Evolutionary conservation across 2,113 vertebrate species (phyloP), one percentile per base, ranked within the genome.

Genomic region (Atherinomorus stipes): DNA sequence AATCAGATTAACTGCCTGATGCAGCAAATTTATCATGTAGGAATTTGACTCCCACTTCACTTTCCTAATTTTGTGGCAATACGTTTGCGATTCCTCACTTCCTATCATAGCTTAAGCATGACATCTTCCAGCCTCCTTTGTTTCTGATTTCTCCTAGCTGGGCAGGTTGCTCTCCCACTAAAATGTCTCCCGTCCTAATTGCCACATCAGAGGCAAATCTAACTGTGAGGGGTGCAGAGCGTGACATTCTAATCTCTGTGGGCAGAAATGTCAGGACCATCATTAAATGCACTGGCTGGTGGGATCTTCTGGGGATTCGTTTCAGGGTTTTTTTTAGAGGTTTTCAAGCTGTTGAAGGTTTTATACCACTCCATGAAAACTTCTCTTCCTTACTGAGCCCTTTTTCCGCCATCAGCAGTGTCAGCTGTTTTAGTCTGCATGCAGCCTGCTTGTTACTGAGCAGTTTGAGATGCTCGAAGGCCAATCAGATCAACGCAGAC

Each of bases 231-330:
- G 66, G 74, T 73, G 66, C 53, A 59, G 75, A 68, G 84, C 40
- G 8, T 86, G 86, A 81, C 80, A 87, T 81, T 83, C 54, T 76
- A 85, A 85, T 82, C 54, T 57, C 77, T 59, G 23, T 60, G 69
- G 82, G 76, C 61, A 85, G 78, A 89, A 89, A 88, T 89, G 87
- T 87, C 88, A 88, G 73, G 67, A 37, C 70, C 74, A 64, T 88
- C 86, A 84, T 83, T 90, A 83, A 78, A 80, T 47, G 64, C 64
- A 72, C 57, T 18, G 15, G 65, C 68, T 81, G 7, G 23, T 34
- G 63, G 47, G 52, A 53, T 59, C 45, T 57, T 31, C 25, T 47
- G 3, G 23, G 28, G 44, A 47, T 12, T 75, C 21, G 1, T 34
- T 58, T 76, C 50, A 50, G 57, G 40, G 72, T 72, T 42, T 78